These are phyloP conservation scores for Stercorarius parasiticus DNA, from an alignment of 2,113 vertebrate genomes.

Conservation along the genomic window DNA sequence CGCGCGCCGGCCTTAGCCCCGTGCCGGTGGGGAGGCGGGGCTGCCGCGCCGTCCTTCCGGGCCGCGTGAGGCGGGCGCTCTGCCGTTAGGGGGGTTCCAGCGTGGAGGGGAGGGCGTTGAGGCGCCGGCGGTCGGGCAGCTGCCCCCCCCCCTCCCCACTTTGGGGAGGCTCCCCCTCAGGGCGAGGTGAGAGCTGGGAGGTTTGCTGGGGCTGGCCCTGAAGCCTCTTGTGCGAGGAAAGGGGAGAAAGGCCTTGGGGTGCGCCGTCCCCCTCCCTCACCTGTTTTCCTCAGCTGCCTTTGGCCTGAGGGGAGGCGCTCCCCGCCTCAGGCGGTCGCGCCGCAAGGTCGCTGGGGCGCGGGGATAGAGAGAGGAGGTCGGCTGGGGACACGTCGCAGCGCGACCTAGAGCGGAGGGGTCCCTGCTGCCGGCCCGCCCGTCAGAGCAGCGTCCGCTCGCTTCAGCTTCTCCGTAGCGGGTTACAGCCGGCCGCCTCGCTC, in stretches of 20 bases:
- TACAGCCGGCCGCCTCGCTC: accelerated
- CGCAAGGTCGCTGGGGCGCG: neutral
- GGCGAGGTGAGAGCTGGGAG: neutral
- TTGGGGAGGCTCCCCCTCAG: neutral
- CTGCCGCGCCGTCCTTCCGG: neutral
- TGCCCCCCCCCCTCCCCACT: accelerated
- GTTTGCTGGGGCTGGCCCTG: accelerated
- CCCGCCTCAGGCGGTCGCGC: too few relatives aligned
- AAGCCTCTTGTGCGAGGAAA: accelerated
- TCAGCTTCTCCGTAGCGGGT: too few relatives aligned
- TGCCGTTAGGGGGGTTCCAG: neutral
- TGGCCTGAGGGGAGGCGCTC: accelerated
- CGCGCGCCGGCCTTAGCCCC: accelerated
- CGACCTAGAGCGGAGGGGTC: neutral
- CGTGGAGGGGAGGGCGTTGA: accelerated
- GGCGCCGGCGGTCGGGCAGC: accelerated
- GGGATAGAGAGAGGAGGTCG: neutral
- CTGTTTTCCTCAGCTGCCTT: accelerated
- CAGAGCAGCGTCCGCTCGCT: neutral
- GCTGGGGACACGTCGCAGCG: too few relatives aligned
- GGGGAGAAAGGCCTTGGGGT: accelerated
- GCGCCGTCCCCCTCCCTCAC: accelerated
- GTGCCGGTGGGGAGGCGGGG: accelerated
- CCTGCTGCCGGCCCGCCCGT: neutral
- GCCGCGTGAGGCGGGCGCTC: accelerated